Conservation (phyloP, 2,113 vertebrate species). For the Ailurus styani region DNA sequence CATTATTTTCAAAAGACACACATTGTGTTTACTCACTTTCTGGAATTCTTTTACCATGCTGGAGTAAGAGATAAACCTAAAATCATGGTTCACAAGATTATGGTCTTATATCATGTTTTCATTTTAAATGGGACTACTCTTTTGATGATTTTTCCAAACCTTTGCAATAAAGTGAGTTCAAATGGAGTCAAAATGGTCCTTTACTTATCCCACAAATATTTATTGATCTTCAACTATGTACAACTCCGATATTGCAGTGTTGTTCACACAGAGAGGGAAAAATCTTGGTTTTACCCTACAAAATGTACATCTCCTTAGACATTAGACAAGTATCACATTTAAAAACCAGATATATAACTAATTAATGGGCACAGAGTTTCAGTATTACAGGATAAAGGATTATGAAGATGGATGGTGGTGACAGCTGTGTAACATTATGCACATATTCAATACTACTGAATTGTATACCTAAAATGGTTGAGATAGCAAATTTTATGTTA, state of each 20-base stretch:
- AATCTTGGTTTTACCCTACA: background rate
- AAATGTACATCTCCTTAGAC: background rate
- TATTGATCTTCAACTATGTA: background rate
- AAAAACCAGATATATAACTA: background rate
- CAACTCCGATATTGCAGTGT: background rate
- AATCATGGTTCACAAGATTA: background rate
- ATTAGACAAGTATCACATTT: background rate
- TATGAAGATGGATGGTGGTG: background rate
- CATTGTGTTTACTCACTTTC: background rate
- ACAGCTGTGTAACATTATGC: background rate
- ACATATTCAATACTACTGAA: background rate
- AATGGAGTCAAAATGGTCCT: background rate
- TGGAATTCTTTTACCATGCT: background rate
- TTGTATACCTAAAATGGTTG: background rate
- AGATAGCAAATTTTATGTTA: background rate
- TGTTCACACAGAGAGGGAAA: background rate
- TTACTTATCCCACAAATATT: background rate
- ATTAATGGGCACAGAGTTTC: background rate
- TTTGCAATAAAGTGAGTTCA: background rate
- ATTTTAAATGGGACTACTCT: background rate
- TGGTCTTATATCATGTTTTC: background rate
- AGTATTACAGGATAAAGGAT: background rate
- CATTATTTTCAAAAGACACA: background rate
- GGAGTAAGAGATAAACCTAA: background rate
- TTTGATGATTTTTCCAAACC: background rate